Base-by-base conservation (phyloP, 2,113 vertebrate genomes). In the Syngnathus floridae region DNA sequence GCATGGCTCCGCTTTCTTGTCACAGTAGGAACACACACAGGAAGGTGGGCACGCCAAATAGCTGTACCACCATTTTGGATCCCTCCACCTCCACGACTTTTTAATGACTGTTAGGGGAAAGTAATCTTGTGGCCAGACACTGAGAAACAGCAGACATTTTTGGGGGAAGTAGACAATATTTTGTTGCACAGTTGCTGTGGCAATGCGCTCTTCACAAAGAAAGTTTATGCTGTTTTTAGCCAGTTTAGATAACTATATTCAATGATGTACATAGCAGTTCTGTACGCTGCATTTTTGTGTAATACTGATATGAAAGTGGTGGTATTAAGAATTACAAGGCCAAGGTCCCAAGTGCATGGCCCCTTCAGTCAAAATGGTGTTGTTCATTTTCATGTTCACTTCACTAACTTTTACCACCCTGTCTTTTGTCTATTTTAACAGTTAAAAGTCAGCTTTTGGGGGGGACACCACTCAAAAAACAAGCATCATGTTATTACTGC, bases 401-500 rank as follows among this genome's bases (percentile, higher is more conserved):
- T 72, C 66, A 52, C 48, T 66, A 62, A 78, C 69, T 82, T 65
- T 46, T 80, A 79, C 74, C 79, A 81, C 68, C 70, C 77, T 75
- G 79, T 78, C n/a, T 73, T 70, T 69, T 49, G 72, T 79, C 21
- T 86, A 80, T 13, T 26, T 43, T 26, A 43, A 86, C 75, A 86
- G 76, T 75, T 73, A 52, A 78, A 69, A 82, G 77, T 78, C 64
- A 69, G 78, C 76, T 43, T 16, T 1, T 45, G 26, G 22, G 7
- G 75, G 78, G 76, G 74, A 67, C 54, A 71, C 71, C 73, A 69
- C 65, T 79, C 26, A 59, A 82, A 82, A 45, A 84, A 85, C 80
- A 85, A 85, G 77, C 75, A 72, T 82, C 76, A 69, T 64, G 84
- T 78, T 83, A 84, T 89, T 84, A 35, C 46, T 49, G 62, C 22